Percentiles rank a stretch among this genome's conserved stretches.
Conservation (phyloP, 2,888 invertebrate species). For the Camptogramma bilineatum region DNA sequence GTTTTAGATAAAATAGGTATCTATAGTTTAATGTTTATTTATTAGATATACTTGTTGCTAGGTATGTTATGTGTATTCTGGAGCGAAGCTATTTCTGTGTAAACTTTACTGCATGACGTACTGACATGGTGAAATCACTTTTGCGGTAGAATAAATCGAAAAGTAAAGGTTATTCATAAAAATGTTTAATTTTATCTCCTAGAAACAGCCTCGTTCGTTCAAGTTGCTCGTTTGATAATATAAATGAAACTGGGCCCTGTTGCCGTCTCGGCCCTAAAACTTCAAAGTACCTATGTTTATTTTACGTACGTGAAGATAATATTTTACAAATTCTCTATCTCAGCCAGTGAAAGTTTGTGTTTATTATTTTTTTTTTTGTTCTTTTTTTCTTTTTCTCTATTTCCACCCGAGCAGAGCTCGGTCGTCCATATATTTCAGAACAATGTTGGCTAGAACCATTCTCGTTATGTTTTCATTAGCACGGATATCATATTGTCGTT, state of each 20-base stretch:
- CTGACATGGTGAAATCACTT: constrained; percentile 30
- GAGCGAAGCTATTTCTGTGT: constrained; percentile 48
- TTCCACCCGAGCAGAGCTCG: too few relatives aligned
- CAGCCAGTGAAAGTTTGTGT: too few relatives aligned
- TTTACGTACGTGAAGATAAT: too few relatives aligned
- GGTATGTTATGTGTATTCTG: constrained; percentile 19
- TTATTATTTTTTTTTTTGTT: too few relatives aligned
- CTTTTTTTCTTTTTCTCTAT: too few relatives aligned
- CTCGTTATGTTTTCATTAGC: constrained; percentile 28
- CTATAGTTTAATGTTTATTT: too few relatives aligned
- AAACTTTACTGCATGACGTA: constrained; percentile 50
- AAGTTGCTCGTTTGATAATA: not conserved
- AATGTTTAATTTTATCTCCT: not conserved
- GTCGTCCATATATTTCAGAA: too few relatives aligned
- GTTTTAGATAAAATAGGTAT: too few relatives aligned
- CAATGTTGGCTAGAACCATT: not conserved
- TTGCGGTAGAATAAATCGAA: constrained; percentile 14
- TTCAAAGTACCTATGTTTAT: too few relatives aligned
- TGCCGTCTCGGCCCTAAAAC: too few relatives aligned
- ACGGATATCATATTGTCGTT: constrained; percentile 29
- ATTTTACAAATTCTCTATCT: too few relatives aligned
- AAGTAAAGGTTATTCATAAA: not conserved
- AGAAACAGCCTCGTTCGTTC: not conserved
- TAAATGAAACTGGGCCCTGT: too few relatives aligned
- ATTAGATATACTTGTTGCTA: constrained; percentile 3